phyloP scores from a whole-genome alignment of 1,140 invertebrate genomes.

The Hyles euphorbiae region DNA sequence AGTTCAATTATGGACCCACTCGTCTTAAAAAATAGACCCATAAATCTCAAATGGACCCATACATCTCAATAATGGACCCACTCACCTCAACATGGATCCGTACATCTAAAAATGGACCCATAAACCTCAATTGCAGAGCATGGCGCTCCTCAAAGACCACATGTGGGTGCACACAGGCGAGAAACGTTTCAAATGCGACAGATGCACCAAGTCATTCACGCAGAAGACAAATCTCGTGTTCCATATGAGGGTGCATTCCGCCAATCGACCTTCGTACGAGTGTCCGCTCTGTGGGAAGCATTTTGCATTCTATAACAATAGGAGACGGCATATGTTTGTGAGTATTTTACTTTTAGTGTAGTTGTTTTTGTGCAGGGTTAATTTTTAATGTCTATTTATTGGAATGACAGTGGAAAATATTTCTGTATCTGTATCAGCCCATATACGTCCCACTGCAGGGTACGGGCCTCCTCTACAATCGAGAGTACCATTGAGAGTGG shows the following conservation, averaged over 20 bases:
- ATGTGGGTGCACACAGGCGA: conserved; percentile 65
- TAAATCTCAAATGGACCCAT: too few species aligned
- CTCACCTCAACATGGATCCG: too few species aligned
- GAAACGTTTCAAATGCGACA: conserved; percentile 57
- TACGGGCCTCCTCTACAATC: too few species aligned
- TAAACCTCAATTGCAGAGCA: conserved; percentile 29
- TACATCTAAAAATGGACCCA: too few species aligned
- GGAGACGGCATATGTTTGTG: conserved; percentile 60
- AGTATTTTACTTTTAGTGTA: conserved; percentile 22
- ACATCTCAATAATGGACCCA: too few species aligned
- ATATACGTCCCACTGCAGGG: too few species aligned
- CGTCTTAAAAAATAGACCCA: too few species aligned
- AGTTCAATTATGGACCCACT: too few species aligned
- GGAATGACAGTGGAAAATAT: too few species aligned
- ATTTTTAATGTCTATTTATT: too few species aligned
- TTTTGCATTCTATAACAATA: conserved; percentile 59
- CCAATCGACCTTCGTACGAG: conserved; percentile 42
- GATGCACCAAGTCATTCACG: conserved; percentile 57
- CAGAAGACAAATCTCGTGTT: conserved; percentile 61
- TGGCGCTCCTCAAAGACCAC: conserved; percentile 61
- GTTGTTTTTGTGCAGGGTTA: not conserved
- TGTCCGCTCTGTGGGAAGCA: conserved; percentile 59
- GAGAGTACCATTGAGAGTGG: too few species aligned
- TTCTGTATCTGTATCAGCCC: too few species aligned
- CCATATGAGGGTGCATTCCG: conserved; percentile 55